phyloP scores from a whole-genome alignment of 2,797 vertebrate genomes.

The Pteronotus mesoamericanus region DNA sequence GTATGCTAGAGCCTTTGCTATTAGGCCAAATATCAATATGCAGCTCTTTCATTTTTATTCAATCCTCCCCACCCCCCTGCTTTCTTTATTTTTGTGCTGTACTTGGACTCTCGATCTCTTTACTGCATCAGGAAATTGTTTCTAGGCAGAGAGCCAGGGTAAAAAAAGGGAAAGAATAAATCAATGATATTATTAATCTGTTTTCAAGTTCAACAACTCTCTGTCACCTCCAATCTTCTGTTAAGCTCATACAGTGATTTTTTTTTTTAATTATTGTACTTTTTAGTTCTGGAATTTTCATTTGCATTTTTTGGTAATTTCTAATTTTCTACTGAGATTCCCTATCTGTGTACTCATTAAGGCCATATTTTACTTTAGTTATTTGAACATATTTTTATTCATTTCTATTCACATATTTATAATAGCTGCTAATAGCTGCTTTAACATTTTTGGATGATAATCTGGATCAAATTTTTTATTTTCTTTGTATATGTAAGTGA shows the following conservation, averaged over 20 bases:
- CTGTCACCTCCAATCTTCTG: constrained; percentile 40
- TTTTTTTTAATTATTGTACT: neutral
- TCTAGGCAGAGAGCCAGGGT: constrained; percentile 60
- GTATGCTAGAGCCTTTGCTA: constrained; percentile 21
- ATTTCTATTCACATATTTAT: neutral
- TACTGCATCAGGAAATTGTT: constrained; percentile 50
- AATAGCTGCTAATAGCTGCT: neutral
- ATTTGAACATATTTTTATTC: constrained; percentile 8
- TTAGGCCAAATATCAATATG: constrained; percentile 27
- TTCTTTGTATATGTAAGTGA: neutral
- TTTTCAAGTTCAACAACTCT: constrained; percentile 47
- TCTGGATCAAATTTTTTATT: neutral
- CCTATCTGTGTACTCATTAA: neutral
- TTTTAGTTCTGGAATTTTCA: constrained; percentile 24
- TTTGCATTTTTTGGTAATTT: constrained; percentile 28
- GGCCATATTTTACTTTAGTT: constrained; percentile 5
- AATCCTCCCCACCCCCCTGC: rapidly evolving
- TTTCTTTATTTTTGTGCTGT: neutral
- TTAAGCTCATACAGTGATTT: neutral
- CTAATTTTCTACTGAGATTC: neutral
- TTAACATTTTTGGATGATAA: constrained; percentile 11
- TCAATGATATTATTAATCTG: constrained; percentile 66
- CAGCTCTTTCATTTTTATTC: neutral
- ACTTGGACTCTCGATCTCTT: neutral
- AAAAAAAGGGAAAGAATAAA: constrained; percentile 37